A percentile compares a stretch with the other conserved stretches of the same genome.
phyloP scores from a whole-genome alignment of 2,113 vertebrate species.

The Atrichornis clamosus region DNA sequence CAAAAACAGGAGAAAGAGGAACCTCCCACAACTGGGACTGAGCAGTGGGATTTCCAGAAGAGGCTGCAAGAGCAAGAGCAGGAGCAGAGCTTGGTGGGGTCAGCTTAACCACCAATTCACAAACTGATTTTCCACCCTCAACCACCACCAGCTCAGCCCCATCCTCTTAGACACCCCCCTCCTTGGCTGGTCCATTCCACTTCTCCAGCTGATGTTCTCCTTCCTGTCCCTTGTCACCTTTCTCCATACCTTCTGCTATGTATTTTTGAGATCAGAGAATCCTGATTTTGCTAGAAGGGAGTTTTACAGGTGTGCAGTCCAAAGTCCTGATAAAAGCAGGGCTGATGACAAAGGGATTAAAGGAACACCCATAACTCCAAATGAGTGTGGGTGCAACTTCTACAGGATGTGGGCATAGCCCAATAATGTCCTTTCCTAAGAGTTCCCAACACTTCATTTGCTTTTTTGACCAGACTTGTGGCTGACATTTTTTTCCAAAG shows the following conservation, averaged over 20 bases:
- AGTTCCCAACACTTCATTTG: not conserved
- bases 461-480: not conserved
- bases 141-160: not conserved
- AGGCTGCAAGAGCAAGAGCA: constrained; percentile 53
- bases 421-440: not conserved
- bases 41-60: not conserved
- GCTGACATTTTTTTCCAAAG: not conserved
- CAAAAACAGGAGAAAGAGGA: not conserved
- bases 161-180: not conserved
- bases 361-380: not conserved
- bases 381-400: not conserved
- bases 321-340: not conserved
- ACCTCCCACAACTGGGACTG: not conserved
- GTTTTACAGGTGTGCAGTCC: not conserved
- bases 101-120: not conserved
- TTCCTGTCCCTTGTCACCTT: not conserved
- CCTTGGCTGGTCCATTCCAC: not conserved
- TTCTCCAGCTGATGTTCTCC: not conserved
- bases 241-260: not conserved
- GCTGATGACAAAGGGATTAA: not conserved
- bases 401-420: not conserved
- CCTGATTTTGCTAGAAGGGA: not conserved
- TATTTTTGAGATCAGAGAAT: not conserved
- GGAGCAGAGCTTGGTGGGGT: not conserved
- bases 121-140: not conserved